Base-by-base conservation (phyloP, 2,113 vertebrate species). In the Propithecus coquereli region DNA sequence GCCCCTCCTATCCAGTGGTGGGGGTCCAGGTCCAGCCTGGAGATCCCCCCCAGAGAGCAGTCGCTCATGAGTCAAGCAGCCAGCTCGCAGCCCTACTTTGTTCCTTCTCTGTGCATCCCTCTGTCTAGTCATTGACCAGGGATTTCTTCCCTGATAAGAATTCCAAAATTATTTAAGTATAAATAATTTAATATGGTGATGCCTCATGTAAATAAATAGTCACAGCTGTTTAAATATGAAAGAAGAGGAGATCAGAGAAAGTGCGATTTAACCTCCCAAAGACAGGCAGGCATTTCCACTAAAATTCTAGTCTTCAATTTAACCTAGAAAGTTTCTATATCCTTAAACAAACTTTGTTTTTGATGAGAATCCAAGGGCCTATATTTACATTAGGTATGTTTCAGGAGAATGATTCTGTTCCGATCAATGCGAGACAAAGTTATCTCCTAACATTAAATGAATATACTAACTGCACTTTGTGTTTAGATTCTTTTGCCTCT, bases 261-360 rank as follows among this genome's bases (percentile, higher is more conserved):
- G 10, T 87, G 30, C 73, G 54, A 93, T 91, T 96, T 83, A 83
- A 79, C 66, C 80, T 93, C 32, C 54, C 27, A 82, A 81, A 93
- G 86, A 45, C 32, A 85, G 63, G 16, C 76, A 80, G 50, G 23
- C 30, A 73, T 93, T 86, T 90, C 74, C 6, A 32, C 34, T 45
- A 76, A 87, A 96, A 87, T 71, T 74, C 57, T 79, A 27, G 52
- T 50, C 17, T 94, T 93, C 61, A 94, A 13, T 65, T 92, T 91
- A 96, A 87, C 88, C n/a, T 73, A 65, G 68, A 74, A 93, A 87
- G 37, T 93, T 65, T 96, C 57, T 92, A 79, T 71, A 87, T 66
- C 30, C 57, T 96, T 98, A 96, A 90, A 91, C 47, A 96, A 93
- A 97, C 54, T 85, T 77, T 84, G 45, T 20, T 85, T 95, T 73